Evolutionary conservation across 1,140 invertebrate genomes (phyloP).

Genomic region (Holotrichia oblita): DNA sequence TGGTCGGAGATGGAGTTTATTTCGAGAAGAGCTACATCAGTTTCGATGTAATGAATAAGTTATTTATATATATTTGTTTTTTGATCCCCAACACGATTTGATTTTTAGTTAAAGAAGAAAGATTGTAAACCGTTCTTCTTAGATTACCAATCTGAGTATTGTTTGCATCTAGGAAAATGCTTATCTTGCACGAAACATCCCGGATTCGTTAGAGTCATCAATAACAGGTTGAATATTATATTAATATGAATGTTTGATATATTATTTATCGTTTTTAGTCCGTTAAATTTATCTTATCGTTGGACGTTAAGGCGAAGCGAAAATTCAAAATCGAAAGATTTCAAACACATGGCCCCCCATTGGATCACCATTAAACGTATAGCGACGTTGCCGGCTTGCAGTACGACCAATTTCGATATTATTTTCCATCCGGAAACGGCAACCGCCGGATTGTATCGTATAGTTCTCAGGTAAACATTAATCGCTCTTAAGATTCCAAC

Average conservation of each 20-base stretch:
- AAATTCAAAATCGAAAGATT: background rate
- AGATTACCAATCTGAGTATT: constrained; percentile 33
- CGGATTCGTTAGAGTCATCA: background rate
- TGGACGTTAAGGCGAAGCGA: constrained; percentile 28
- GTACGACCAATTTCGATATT: constrained; percentile 44
- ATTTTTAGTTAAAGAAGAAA: constrained; percentile 37
- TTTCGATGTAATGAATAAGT: constrained; percentile 48
- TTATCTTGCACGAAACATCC: constrained; percentile 10
- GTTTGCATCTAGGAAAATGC: constrained; percentile 21
- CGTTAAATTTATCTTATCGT: constrained; percentile 37
- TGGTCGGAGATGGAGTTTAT: constrained; percentile 50
- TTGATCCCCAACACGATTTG: too few relatives aligned
- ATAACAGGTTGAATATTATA: constrained; percentile 12
- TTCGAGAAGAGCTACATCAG: constrained; percentile 47
- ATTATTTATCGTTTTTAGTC: constrained; percentile 3
- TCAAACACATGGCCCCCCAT: constrained; percentile 38
- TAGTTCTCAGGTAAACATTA: constrained; percentile 44
- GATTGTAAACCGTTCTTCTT: constrained; percentile 29
- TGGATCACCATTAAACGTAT: constrained; percentile 44
- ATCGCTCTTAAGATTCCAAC: background rate
- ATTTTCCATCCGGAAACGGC: constrained; percentile 14
- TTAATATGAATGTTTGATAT: background rate
- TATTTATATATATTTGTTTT: too few relatives aligned
- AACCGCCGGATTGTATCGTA: constrained; percentile 44
- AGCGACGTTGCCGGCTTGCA: constrained; percentile 39